These are phyloP conservation scores for Nestor notabilis DNA, from an alignment of 2,113 vertebrate species.

Conservation along the genomic window DNA sequence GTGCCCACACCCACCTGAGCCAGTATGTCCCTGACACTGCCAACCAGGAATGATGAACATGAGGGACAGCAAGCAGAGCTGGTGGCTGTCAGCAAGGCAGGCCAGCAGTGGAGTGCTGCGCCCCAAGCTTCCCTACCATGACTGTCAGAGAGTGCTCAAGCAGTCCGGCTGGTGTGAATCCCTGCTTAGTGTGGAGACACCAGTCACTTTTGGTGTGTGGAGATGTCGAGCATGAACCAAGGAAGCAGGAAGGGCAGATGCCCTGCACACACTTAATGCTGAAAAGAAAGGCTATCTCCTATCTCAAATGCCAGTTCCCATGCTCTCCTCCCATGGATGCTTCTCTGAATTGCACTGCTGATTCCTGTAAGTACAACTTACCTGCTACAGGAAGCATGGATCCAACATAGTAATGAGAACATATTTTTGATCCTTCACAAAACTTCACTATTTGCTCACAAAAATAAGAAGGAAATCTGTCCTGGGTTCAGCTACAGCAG, in stretches of 20 bases:
- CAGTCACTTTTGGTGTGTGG: neutral
- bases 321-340: neutral
- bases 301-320: neutral
- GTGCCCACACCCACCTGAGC: too few relatives aligned
- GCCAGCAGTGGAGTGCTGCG: accelerated
- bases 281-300: neutral
- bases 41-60: neutral
- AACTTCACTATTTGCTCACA: neutral
- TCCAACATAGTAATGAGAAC: neutral
- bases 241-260: neutral
- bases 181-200: neutral
- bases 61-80: neutral
- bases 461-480: neutral
- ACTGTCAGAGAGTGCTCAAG: accelerated
- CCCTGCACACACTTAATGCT: neutral
- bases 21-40: too few relatives aligned
- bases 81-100: neutral
- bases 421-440: neutral
- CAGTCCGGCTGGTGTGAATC: neutral
- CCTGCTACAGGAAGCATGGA: neutral
- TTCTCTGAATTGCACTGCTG: neutral
- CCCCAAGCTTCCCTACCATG: accelerated
- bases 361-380: neutral
- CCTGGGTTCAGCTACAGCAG: too few relatives aligned
- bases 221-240: neutral